A percentile compares a stretch with the other conserved stretches of the same genome.
These are phyloP conservation scores for Thelaira solivaga DNA, from an alignment of 2,888 invertebrate species.

Conservation along the genomic window DNA sequence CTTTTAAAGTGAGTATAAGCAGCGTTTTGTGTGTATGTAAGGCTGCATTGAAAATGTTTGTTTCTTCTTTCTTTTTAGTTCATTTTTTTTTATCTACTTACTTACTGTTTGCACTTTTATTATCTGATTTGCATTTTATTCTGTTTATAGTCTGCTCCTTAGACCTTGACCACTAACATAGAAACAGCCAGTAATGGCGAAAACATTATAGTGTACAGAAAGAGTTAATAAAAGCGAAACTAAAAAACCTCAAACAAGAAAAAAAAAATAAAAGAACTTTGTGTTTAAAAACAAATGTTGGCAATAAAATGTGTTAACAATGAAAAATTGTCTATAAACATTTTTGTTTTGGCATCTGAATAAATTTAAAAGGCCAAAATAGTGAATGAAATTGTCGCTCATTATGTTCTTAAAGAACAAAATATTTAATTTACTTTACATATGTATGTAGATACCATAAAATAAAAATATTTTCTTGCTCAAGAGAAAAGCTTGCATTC, in stretches of 20 bases:
- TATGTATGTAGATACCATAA: too few relatives aligned
- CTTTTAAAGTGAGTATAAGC: constrained; percentile 52
- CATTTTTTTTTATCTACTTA: constrained; percentile 11
- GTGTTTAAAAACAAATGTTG: too few relatives aligned
- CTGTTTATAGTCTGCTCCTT: constrained; percentile 70
- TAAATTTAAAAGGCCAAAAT: too few relatives aligned
- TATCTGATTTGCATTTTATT: constrained; percentile 65
- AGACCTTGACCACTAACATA: constrained; percentile 77
- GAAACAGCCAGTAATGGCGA: constrained; percentile 63
- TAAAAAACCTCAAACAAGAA: neutral
- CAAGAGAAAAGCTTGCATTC: too few relatives aligned
- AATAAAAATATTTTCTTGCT: too few relatives aligned
- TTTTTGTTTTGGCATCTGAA: neutral
- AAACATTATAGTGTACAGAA: constrained; percentile 12
- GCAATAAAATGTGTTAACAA: constrained; percentile 1
- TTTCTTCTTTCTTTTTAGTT: constrained; percentile 10
- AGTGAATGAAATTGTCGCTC: too few relatives aligned
- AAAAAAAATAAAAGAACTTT: too few relatives aligned
- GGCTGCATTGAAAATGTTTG: too few relatives aligned
- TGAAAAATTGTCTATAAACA: neutral
- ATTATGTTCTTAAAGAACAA: too few relatives aligned
- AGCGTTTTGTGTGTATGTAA: constrained; percentile 55
- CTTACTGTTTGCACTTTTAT: constrained; percentile 60
- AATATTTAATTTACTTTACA: too few relatives aligned
- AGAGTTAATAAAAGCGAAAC: constrained; percentile 17